Base-by-base conservation (phyloP, 2,888 invertebrate genomes). In the Galeopsomyia nigrocyanea region DNA sequence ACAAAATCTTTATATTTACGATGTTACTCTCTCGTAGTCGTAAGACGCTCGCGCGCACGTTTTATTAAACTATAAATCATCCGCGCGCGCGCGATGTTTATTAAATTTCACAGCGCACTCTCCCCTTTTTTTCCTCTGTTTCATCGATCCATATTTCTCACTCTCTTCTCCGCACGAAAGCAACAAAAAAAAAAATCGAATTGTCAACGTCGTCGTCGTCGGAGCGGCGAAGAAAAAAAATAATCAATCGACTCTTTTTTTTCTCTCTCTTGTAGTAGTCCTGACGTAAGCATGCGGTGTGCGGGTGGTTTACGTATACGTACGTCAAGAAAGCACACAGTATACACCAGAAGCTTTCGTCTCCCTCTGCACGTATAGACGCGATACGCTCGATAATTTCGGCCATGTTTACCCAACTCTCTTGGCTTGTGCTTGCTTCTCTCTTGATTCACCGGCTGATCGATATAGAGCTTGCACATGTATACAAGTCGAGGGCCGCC, bases 371-470 rank as follows among this genome's bases (percentile, higher is more conserved):
- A 22, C 53, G 55, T 71, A 68, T 62, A 70, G n/a, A n/a, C n/a
- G n/a, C 71, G 70, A 68, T 73, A 69, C 77, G 77, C 75, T 77
- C 77, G 77, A 78, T 78, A 78, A 77, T 77, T 78, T 78, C 71
- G 76, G 77, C 75, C 77, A 75, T 77, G 77, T 76, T 78, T 74
- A 77, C 74, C 63, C 68, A 56, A 70, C 58, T 58, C 47, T 31
- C 46, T 47, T 55, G 47, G 19, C 53, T 21, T 19, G 53, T 19
- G 53, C 13, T 17, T 53, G 19, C 5, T 26, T 26, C 17, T 53
- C 17, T 53, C 53, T 71, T 62, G 62, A 71, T 71, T 68, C 56
- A 60, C 69, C 66, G 63, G 67, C 66, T 69, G 60, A 72, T 72
- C 75, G 69, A 75, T 72, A 75, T 69, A 58, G 16, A 58, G 16